These are phyloP conservation scores for Cisticola juncidis DNA, from an alignment of 2,113 vertebrate species.

Conservation along the genomic window DNA sequence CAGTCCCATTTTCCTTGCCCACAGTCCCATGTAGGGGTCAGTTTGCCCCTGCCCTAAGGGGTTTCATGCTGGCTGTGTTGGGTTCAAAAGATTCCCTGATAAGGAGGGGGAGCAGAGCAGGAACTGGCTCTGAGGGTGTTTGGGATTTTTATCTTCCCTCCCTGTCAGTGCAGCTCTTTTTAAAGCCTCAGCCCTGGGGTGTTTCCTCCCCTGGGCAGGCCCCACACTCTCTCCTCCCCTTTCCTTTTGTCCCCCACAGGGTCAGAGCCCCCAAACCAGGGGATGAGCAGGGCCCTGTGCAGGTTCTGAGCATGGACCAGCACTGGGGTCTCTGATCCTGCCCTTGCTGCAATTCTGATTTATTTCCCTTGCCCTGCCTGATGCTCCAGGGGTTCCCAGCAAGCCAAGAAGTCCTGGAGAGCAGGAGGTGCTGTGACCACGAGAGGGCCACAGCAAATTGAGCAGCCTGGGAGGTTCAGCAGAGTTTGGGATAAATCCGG, in stretches of 20 bases:
- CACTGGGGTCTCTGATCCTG: not conserved
- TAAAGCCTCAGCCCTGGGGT: not conserved
- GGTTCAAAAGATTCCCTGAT: accelerated
- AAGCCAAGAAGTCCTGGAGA: not conserved
- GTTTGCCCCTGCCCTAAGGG: accelerated
- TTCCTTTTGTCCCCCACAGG: not conserved
- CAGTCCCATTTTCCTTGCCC: not conserved
- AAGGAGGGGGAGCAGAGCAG: not conserved
- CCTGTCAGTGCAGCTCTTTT: not conserved
- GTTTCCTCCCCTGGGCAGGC: not conserved
- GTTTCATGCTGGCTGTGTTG: not conserved
- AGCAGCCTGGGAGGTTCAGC: not conserved
- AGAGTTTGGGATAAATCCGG: not conserved
- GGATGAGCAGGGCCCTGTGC: not conserved
- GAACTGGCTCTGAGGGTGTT: not conserved
- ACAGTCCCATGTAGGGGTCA: too few relatives aligned
- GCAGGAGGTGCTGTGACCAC: not conserved
- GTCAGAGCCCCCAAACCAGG: not conserved
- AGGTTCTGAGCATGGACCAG: not conserved
- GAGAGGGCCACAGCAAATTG: slow-evolving; percentile 49
- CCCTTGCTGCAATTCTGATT: not conserved
- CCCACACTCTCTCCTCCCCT: not conserved
- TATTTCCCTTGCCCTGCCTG: not conserved
- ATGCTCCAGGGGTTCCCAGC: accelerated
- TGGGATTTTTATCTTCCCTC: not conserved